Evolutionary conservation across 2,113 vertebrate species (phyloP), one percentile per base, ranked within the genome.

Genomic region (Carlito syrichta): DNA sequence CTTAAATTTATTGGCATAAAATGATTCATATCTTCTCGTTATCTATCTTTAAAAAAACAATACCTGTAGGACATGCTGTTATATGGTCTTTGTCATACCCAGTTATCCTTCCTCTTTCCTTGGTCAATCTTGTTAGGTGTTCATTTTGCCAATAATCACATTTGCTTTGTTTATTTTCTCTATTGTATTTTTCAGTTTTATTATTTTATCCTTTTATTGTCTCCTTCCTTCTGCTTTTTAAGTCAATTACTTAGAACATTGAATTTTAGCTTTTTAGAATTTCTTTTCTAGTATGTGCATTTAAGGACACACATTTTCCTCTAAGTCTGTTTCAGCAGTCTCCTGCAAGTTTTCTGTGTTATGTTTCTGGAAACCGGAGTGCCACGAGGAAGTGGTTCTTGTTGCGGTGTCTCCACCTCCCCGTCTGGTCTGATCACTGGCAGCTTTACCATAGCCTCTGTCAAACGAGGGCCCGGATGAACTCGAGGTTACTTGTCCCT

Each of bases 1-100:
- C 86, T 93, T 78, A 69, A 89, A 76, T n/a, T 66, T 95, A 48
- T 86, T 82, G 43, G 9, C 25, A 86, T 91, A 23, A 82, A 90
- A 1, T 48, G 62, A 32, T 62, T 88, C 4, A 76, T 76, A 69
- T 45, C 12, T 38, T 86, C 4, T 68, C 23, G 50, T 56, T 85
- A 74, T 52, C n/a, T 45, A 48, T 91, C 23, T 85, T 78, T 79
- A 82, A 45, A n/a, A 81, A 84, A 52, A 10, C 10, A 10, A 60
- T 83, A 6, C 32, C 48, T 83, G 3, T 69, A 77, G 40, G 5
- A 4, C 52, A 27, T 58, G 4, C 38, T 90, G 23, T 78, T 4
- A 60, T 45, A 68, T 45, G 35, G 1, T 35, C 30, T 73, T 92
- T 63, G 83, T 58, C 8, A 62, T 82, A 20, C 22, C 6, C 40